Percentiles rank a stretch among this genome's conserved stretches.
Conservation (phyloP, 1,140 invertebrate genomes). For the Lordiphosa clarofinis region DNA sequence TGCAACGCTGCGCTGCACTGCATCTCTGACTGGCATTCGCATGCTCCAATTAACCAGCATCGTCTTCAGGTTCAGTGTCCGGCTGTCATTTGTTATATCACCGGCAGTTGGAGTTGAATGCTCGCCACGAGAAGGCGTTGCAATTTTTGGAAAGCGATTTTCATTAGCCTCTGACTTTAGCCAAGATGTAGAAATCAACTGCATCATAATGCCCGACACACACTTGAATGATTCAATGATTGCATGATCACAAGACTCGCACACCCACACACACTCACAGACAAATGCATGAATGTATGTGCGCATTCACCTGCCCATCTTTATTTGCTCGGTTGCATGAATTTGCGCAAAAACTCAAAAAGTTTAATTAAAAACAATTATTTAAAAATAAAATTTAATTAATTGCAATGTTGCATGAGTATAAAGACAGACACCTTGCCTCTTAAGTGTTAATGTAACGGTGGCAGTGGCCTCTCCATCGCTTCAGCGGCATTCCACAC, state of each 20-base stretch:
- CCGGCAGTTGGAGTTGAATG: constrained; percentile 47
- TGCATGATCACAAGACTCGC: constrained; percentile 55
- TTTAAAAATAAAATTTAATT: constrained; percentile 77
- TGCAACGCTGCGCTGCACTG: constrained; percentile 62
- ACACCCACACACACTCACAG: background rate
- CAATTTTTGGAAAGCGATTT: constrained; percentile 42
- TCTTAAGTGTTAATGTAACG: constrained; percentile 55
- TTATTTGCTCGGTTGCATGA: constrained; percentile 52
- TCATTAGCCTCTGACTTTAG: constrained; percentile 64
- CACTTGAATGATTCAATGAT: constrained; percentile 65
- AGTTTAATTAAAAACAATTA: constrained; percentile 77
- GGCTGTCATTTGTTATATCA: constrained; percentile 71
- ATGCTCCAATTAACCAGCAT: constrained; percentile 67
- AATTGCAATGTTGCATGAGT: constrained; percentile 76
- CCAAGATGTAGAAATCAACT: constrained; percentile 44
- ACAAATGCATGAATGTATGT: constrained; percentile 3
- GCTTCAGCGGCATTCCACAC: constrained; percentile 55
- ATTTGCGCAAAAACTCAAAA: constrained; percentile 61
- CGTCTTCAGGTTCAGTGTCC: constrained; percentile 14
- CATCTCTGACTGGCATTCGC: constrained; percentile 65
- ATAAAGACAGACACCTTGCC: constrained; percentile 35
- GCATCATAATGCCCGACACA: constrained; percentile 17
- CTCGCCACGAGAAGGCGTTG: constrained; percentile 20
- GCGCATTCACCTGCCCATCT: constrained; percentile 43
- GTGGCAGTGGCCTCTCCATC: constrained; percentile 65